Evolutionary conservation across 2,113 vertebrate species (phyloP).

Genomic region (Onychostoma macrolepis): DNA sequence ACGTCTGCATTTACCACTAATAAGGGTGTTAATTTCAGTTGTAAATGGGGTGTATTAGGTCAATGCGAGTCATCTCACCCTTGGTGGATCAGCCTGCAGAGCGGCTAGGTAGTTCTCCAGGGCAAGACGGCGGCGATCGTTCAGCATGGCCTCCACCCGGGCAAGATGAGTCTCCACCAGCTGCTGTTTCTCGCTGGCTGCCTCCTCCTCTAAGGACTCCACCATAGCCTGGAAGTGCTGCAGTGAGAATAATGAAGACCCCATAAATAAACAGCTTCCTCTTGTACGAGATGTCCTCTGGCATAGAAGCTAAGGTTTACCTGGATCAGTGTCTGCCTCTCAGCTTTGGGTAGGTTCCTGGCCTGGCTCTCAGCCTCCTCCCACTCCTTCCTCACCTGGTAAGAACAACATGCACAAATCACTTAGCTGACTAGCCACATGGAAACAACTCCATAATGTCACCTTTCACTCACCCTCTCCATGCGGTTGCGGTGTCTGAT

Average conservation of each 20-base stretch:
- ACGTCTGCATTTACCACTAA: background rate
- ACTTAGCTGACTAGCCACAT: background rate
- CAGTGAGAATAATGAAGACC: background rate
- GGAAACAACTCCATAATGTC: background rate
- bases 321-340: conserved; percentile 95
- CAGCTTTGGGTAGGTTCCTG: conserved; percentile 93
- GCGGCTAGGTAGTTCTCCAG: conserved; percentile 95
- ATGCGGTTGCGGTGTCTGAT: conserved; percentile 93
- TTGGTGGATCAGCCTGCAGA: conserved; percentile 85
- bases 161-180: conserved; percentile 97
- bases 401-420: background rate
- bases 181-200: conserved; percentile 97
- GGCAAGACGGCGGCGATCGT: conserved; percentile 90
- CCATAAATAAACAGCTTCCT: background rate
- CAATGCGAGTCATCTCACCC: conserved; percentile 37
- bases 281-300: background rate
- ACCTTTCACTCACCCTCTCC: conserved; percentile 83
- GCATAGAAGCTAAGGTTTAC: conserved; percentile 65
- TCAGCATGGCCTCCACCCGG: conserved; percentile 94
- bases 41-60: background rate
- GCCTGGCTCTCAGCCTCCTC: conserved; percentile 95
- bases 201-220: conserved; percentile 95
- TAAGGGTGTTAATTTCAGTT: background rate
- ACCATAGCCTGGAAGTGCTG: conserved; percentile 97
- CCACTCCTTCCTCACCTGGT: conserved; percentile 96